A percentile compares a stretch with the other conserved stretches of the same genome.
Conservation (phyloP, 1,140 invertebrate species). For the Oedothorax gibbosus region DNA sequence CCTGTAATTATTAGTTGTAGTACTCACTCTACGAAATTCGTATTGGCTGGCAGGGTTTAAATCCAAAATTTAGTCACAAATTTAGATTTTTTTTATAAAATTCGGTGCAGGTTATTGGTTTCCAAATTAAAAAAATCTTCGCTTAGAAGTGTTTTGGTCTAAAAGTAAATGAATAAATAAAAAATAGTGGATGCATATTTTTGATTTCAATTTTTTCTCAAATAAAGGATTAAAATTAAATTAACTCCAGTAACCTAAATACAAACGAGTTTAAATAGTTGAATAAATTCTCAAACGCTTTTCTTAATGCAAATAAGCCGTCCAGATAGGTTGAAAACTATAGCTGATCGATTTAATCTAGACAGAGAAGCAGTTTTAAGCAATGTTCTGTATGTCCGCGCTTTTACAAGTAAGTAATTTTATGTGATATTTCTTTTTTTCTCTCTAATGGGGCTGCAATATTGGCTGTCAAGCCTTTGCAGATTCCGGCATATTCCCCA, state of each 20-base stretch:
- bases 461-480: too few species aligned
- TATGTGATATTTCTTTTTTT: not conserved
- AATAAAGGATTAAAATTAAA: not conserved
- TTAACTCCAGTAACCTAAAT: not conserved
- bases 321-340: constrained; percentile 71
- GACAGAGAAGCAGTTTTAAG: constrained; percentile 81
- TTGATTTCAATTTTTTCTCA: not conserved
- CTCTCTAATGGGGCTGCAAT: too few species aligned
- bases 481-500: too few species aligned
- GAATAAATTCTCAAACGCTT: constrained; percentile 15
- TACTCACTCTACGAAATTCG: too few species aligned
- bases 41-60: too few species aligned
- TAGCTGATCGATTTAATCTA: constrained; percentile 82
- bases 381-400: constrained; percentile 83
- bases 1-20: too few species aligned
- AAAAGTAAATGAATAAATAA: too few species aligned
- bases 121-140: too few species aligned
- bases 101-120: too few species aligned
- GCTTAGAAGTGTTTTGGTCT: too few species aligned
- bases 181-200: not conserved
- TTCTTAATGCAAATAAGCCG: constrained; percentile 43
- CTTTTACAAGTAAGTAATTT: constrained; percentile 76
- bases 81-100: too few species aligned
- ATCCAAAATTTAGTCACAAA: too few species aligned
- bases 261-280: not conserved